phyloP scores from a whole-genome alignment of 1,140 invertebrate genomes.

The Reticulitermes speratus region DNA sequence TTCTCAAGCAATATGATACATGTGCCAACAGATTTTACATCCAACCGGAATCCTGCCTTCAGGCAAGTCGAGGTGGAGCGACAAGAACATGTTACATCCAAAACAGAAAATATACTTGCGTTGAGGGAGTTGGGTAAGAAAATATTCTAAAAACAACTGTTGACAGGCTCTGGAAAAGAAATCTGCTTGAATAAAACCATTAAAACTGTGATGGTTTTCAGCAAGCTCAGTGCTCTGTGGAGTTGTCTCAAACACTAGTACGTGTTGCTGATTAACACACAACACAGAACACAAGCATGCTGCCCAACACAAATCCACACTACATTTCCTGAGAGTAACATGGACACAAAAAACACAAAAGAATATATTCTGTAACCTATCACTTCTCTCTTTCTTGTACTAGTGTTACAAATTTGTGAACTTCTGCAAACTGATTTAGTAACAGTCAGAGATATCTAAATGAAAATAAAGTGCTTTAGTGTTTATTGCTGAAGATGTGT shows the following conservation, averaged over 20 bases:
- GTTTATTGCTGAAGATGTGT: not conserved
- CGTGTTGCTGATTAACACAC: not conserved
- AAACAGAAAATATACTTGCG: not conserved
- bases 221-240: not conserved
- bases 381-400: not conserved
- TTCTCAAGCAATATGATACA: constrained; percentile 23
- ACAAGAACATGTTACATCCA: constrained; percentile 23
- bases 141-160: constrained; percentile 14
- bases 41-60: constrained; percentile 35
- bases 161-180: not conserved
- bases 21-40: constrained; percentile 36
- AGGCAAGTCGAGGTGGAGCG: constrained; percentile 8
- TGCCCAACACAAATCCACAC: not conserved
- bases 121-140: not conserved
- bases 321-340: not conserved
- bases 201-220: not conserved
- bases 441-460: not conserved
- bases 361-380: not conserved
- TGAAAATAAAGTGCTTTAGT: not conserved
- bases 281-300: not conserved
- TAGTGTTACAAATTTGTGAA: not conserved
- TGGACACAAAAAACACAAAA: not conserved
- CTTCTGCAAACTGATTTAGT: not conserved
- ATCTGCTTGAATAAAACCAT: not conserved
- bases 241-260: not conserved